Evolutionary conservation across 2,888 invertebrate genomes (phyloP), one percentile per base, ranked within the genome.

Genomic region (Drosophila fungiperda): DNA sequence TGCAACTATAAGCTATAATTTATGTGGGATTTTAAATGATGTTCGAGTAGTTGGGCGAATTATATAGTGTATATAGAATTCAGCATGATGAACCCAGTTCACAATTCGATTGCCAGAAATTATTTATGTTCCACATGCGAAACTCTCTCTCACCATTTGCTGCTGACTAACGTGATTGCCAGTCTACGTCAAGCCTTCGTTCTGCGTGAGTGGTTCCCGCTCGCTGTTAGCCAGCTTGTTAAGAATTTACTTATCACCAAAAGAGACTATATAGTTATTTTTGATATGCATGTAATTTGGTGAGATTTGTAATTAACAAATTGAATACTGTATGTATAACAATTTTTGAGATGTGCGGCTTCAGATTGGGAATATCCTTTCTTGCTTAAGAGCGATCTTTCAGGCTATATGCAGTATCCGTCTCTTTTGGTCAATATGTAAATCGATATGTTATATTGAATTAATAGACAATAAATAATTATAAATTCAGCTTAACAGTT

Each of bases 51-150:
- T 20, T 49, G 15, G n/a, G 5, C 33, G 26, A 63, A 26, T 26
- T 26, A 26, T 26, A 26, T 26, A 26, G 63, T n/a, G 63, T 57
- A 57, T 58, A 17, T 7, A 12, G 15, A 29, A 4, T 35, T 57
- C 57, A 20, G 4, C 40, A 45, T 26, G 9, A 23, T n/a, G 1
- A 26, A 20, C 11, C 1, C 7, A 29, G 17, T 6, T 17, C 8
- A 12, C 2, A 8, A 40, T 20, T 33, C 6, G 9, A 20, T 52
- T 36, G 15, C 6, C 1, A n/a, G 6, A 26, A 50, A 11, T 35
- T 15, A 58, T 52, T 58, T 52, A 52, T 15, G 36, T 68, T 68
- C 68, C 68, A 68, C 68, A 45, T 42, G 15, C 3, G 40, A 49
- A 49, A n/a, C 9, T 55, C 33, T 42, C 49, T 33, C 49, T 42